Conservation (phyloP, 2,888 invertebrate genomes). For the Incurvaria masculella region DNA sequence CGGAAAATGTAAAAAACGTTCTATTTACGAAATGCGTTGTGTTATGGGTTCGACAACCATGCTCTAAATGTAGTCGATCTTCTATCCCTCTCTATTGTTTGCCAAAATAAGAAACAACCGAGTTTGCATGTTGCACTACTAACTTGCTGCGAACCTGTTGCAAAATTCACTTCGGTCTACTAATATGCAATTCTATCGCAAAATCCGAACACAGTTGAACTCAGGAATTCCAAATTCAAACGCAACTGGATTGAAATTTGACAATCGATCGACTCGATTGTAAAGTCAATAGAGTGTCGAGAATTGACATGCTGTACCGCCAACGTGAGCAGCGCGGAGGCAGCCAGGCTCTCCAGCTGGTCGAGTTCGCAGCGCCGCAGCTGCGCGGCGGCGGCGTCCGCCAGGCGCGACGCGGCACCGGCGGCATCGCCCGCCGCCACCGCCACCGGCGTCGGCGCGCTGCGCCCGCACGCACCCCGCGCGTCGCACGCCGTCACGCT, state of each 20-base stretch:
- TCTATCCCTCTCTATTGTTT: no score
- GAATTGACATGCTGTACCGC: neutral
- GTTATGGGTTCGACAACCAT: no score
- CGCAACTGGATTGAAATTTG: no score
- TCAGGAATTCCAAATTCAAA: no score
- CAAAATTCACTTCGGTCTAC: no score
- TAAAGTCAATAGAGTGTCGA: no score
- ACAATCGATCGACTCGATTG: no score
- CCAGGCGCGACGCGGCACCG: constrained; percentile 18
- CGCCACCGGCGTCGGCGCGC: constrained; percentile 15
- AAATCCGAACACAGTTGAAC: no score
- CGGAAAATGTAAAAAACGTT: no score
- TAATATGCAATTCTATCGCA: neutral
- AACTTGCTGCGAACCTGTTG: no score
- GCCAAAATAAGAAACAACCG: neutral
- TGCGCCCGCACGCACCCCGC: constrained; percentile 25
- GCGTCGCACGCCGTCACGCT: constrained; percentile 33
- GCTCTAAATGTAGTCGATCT: no score
- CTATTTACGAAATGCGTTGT: no score
- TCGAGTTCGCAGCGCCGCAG: constrained; percentile 27
- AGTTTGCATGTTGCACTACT: neutral
- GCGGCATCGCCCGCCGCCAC: constrained; percentile 21
- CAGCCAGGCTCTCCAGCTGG: constrained; percentile 14
- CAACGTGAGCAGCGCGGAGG: neutral
- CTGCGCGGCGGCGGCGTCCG: constrained; percentile 21